Percentiles rank a stretch among this genome's conserved stretches.
phyloP scores from a whole-genome alignment of 64 coral and sea anemone genomes.

The Montipora sp. region DNA sequence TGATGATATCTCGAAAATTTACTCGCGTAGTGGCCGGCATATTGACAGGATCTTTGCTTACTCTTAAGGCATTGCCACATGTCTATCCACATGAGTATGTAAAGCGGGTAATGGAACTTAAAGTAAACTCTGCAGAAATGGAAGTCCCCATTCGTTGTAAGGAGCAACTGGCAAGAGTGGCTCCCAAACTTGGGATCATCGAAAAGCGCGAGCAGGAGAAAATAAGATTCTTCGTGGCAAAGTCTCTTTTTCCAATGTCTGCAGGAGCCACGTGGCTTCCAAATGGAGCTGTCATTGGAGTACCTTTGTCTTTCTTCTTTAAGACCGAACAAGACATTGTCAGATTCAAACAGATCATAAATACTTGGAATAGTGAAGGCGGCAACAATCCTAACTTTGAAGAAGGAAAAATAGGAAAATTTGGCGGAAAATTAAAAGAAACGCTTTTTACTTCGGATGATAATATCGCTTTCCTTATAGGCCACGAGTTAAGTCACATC shows the following conservation, averaged over 20 bases:
- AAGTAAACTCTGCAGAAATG: slow-evolving; percentile 11
- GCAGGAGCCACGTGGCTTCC: slow-evolving; percentile 89
- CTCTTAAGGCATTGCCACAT: slow-evolving; percentile 47
- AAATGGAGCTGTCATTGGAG: slow-evolving; percentile 84
- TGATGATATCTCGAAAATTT: slow-evolving; percentile 3
- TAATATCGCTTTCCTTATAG: slow-evolving; percentile 88
- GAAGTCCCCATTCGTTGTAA: slow-evolving; percentile 52
- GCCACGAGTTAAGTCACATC: slow-evolving; percentile 89
- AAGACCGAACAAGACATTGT: slow-evolving; percentile 74
- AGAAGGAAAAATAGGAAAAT: slow-evolving; percentile 65
- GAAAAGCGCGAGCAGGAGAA: slow-evolving; percentile 46
- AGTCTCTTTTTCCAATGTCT: slow-evolving; percentile 76
- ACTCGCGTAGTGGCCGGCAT: slow-evolving; percentile 28
- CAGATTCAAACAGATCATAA: slow-evolving; percentile 66
- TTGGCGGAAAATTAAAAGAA: slow-evolving; percentile 55
- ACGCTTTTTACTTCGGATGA: slow-evolving; percentile 80
- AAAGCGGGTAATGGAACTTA: slow-evolving; percentile 42
- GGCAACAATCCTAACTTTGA: slow-evolving; percentile 62
- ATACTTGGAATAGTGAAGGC: slow-evolving; percentile 42
- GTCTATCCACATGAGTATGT: slow-evolving; percentile 47
- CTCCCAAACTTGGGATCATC: slow-evolving; percentile 62
- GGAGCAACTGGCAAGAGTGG: slow-evolving; percentile 60
- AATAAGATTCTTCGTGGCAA: slow-evolving; percentile 89
- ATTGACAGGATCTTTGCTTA: slow-evolving; percentile 29
- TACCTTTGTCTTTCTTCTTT: slow-evolving; percentile 86